Percentiles rank a stretch among this genome's conserved stretches.
Conservation (phyloP, 1,140 invertebrate genomes). For the Luehdorfia chinensis region DNA sequence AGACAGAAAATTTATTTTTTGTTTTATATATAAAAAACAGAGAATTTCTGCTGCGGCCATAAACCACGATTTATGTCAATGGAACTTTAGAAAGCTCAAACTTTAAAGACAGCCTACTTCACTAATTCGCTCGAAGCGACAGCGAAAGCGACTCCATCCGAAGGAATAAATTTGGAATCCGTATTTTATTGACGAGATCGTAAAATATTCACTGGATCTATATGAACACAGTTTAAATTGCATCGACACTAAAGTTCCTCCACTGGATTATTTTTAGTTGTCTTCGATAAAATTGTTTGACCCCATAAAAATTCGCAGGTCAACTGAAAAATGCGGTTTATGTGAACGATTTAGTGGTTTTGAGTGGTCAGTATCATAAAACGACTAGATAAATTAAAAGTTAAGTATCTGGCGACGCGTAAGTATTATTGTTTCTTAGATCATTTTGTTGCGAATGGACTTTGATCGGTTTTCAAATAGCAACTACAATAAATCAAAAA, state of each 20-base stretch:
- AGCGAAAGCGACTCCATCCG: not conserved
- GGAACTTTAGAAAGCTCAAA: slow-evolving; percentile 7
- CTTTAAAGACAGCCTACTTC: slow-evolving; percentile 13
- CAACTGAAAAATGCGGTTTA: slow-evolving; percentile 16
- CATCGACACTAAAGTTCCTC: slow-evolving; percentile 2
- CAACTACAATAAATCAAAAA: too few relatives aligned
- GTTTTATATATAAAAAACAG: not conserved
- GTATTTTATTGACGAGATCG: slow-evolving; percentile 12
- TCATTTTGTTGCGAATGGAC: too few relatives aligned
- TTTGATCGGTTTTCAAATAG: too few relatives aligned
- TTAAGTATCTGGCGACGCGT: not conserved
- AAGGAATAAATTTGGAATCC: slow-evolving; percentile 12
- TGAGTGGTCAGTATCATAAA: slow-evolving; percentile 9
- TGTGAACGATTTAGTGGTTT: slow-evolving; percentile 13
- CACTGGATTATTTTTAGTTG: slow-evolving; percentile 17
- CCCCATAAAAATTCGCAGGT: slow-evolving; percentile 17
- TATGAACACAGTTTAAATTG: slow-evolving; percentile 8
- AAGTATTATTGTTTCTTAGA: slow-evolving; percentile 3
- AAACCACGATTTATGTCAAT: slow-evolving; percentile 14
- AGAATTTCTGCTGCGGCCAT: slow-evolving; percentile 1
- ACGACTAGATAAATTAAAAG: slow-evolving; percentile 8
- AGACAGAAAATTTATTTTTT: slow-evolving; percentile 4
- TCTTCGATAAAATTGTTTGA: slow-evolving; percentile 15
- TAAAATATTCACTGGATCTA: slow-evolving; percentile 7
- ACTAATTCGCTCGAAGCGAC: slow-evolving; percentile 6